These are phyloP conservation scores for Arrhopalites spinosus DNA, from an alignment of 2,888 invertebrate species.

Conservation along the genomic window DNA sequence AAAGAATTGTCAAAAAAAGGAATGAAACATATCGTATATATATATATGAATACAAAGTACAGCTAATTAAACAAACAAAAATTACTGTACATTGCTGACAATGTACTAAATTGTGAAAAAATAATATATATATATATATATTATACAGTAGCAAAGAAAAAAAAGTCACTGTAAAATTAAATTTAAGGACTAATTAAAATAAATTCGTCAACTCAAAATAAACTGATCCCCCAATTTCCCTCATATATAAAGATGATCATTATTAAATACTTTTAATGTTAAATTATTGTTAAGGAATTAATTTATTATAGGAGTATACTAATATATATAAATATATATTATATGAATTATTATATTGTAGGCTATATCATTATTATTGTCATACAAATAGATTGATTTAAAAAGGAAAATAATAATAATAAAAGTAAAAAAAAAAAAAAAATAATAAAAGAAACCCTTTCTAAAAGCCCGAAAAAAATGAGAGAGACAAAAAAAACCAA, in stretches of 20 bases:
- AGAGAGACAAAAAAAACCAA: too few relatives aligned
- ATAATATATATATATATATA: too few relatives aligned
- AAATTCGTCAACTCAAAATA: neutral
- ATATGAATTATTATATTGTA: neutral
- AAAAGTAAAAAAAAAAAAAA: conserved; percentile 2
- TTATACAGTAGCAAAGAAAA: neutral
- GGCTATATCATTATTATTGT: conserved; percentile 22
- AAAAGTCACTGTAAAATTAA: neutral
- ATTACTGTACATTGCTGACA: too few relatives aligned
- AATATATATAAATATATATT: neutral
- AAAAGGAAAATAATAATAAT: conserved; percentile 17
- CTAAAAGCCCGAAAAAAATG: neutral
- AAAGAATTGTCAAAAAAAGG: too few relatives aligned
- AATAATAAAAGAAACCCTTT: conserved; percentile 19
- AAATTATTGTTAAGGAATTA: neutral
- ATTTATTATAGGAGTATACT: neutral
- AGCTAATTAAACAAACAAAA: too few relatives aligned
- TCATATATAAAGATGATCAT: neutral
- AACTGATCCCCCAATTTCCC: neutral
- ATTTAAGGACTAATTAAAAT: neutral
- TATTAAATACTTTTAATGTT: neutral
- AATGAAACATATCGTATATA: conserved; percentile 11
- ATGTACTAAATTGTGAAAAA: too few relatives aligned
- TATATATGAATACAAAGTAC: neutral
- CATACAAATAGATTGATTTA: conserved; percentile 16